A percentile compares a stretch with the other conserved stretches of the same genome.
Evolutionary conservation across 2,113 vertebrate genomes (phyloP).

Genomic region (Siphamia tubifer): DNA sequence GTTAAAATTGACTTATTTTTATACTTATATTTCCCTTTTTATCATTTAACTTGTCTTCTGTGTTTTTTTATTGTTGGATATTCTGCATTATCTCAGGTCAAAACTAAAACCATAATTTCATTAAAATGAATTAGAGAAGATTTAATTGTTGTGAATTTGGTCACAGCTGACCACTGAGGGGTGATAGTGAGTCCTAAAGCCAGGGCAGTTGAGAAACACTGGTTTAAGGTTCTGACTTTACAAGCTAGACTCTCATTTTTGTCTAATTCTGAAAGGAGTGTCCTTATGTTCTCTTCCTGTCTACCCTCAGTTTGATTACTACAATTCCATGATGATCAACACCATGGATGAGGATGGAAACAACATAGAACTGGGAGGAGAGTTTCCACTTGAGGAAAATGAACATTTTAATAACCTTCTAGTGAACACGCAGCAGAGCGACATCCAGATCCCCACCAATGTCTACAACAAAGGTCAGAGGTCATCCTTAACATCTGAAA

Average conservation of each 20-base stretch:
- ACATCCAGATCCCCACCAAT: constrained; percentile 94
- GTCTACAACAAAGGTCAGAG: constrained; percentile 95
- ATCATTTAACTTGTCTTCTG: too few relatives aligned
- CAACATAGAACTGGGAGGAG: constrained; percentile 85
- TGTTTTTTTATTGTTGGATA: too few relatives aligned
- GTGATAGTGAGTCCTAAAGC: too few relatives aligned
- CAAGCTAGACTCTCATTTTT: too few relatives aligned
- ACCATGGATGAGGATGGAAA: constrained; percentile 87
- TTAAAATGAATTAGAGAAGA: too few relatives aligned
- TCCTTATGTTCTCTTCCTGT: background rate
- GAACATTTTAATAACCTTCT: constrained; percentile 91
- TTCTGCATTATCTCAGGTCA: too few relatives aligned
- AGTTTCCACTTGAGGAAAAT: constrained; percentile 90
- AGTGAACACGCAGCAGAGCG: constrained; percentile 92
- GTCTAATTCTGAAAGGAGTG: background rate
- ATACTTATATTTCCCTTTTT: too few relatives aligned
- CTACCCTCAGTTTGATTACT: constrained; percentile 90
- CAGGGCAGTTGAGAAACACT: too few relatives aligned
- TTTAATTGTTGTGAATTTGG: too few relatives aligned
- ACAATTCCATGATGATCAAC: constrained; percentile 91
- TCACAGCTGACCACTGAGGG: too few relatives aligned
- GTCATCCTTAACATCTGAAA: background rate
- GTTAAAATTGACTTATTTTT: too few relatives aligned
- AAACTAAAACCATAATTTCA: too few relatives aligned
- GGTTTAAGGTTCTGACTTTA: background rate